phyloP scores from a whole-genome alignment of 2,888 invertebrate species.

The Phoronis australis region DNA sequence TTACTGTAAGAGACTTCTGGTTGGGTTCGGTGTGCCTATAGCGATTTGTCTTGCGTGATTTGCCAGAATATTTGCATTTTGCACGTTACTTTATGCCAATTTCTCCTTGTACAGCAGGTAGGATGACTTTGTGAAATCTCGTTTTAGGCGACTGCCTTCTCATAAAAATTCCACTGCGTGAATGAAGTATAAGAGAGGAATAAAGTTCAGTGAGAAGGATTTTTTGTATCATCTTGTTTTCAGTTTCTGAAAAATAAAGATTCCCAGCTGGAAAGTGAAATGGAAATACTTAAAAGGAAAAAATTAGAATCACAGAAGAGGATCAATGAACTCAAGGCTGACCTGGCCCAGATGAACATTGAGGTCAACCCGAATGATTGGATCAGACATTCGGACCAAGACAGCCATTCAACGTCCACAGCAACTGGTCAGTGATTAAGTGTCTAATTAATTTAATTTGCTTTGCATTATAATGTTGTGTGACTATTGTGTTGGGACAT shows the following conservation, averaged over 20 bases:
- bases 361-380: constrained; percentile 9
- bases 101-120: no score
- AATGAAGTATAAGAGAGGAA: no score
- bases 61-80: no score
- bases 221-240: not conserved
- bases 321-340: constrained; percentile 3
- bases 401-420: not conserved
- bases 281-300: constrained; percentile 6
- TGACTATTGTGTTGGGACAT: no score
- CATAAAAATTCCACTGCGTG: no score
- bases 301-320: constrained; percentile 9
- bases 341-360: constrained; percentile 12
- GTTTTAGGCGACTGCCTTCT: no score
- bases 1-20: no score
- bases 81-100: no score
- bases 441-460: not conserved
- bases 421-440: not conserved
- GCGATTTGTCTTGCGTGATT: no score
- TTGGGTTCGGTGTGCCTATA: no score
- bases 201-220: not conserved
- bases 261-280: constrained; percentile 12
- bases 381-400: not conserved
- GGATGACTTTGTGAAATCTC: no score
- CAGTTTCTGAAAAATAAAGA: constrained; percentile 14
- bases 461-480: not conserved